These are phyloP conservation scores for Tiliacea aurago DNA, from an alignment of 2,888 invertebrate genomes.

Conservation along the genomic window DNA sequence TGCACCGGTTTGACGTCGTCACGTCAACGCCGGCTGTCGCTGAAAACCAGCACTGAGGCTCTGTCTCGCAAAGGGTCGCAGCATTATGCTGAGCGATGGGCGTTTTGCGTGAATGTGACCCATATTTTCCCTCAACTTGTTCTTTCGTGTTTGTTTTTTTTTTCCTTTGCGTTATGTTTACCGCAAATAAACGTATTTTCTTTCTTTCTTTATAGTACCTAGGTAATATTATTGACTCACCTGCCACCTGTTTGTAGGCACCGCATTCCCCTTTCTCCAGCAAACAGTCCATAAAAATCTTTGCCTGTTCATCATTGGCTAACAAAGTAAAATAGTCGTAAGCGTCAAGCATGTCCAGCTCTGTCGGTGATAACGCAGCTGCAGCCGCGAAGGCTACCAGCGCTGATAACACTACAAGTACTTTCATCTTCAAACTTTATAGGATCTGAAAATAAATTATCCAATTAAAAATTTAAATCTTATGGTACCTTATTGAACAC, in stretches of 20 bases:
- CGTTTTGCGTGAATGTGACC: too few relatives aligned
- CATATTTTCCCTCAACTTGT: too few relatives aligned
- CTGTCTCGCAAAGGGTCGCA: too few relatives aligned
- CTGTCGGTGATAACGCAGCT: slow-evolving; percentile 26
- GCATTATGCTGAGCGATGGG: too few relatives aligned
- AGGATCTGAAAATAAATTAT: slow-evolving; percentile 6
- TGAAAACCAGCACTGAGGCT: too few relatives aligned
- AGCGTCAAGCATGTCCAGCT: slow-evolving; percentile 51
- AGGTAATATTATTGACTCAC: slow-evolving; percentile 20
- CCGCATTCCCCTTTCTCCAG: slow-evolving; percentile 63
- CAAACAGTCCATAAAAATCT: slow-evolving; percentile 69
- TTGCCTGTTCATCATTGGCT: slow-evolving; percentile 66
- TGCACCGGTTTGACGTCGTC: too few relatives aligned
- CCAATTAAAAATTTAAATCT: not conserved
- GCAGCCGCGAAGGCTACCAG: slow-evolving; percentile 36
- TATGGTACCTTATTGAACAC: too few relatives aligned
- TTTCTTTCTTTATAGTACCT: too few relatives aligned
- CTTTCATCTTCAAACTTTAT: slow-evolving; percentile 56
- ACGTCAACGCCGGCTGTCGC: too few relatives aligned
- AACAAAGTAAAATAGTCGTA: slow-evolving; percentile 67
- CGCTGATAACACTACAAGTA: slow-evolving; percentile 50
- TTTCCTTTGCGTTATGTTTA: too few relatives aligned
- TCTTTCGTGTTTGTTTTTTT: too few relatives aligned
- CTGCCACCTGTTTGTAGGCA: slow-evolving; percentile 36
- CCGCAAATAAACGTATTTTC: too few relatives aligned